Percentiles rank a stretch among this genome's conserved stretches.
Conservation (phyloP, 2,888 invertebrate genomes). For the Scotopteryx bipunctaria region DNA sequence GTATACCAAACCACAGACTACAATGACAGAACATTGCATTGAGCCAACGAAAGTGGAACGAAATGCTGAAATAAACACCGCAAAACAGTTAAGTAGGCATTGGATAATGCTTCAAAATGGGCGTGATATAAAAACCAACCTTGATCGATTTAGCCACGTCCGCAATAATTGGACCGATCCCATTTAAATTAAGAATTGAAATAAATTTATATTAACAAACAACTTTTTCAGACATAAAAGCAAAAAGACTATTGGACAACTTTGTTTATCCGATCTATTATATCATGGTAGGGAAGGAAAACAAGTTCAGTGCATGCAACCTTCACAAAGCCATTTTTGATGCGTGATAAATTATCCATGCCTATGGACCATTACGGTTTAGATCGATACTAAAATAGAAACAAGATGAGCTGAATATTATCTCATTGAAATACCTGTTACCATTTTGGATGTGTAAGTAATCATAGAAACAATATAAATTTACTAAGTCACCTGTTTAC, state of each 20-base stretch:
- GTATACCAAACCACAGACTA: conserved; percentile 2
- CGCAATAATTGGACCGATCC: conserved; percentile 1
- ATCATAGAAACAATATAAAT: too few relatives aligned
- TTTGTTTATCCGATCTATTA: too few relatives aligned
- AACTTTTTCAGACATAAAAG: too few relatives aligned
- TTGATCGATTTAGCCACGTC: conserved; percentile 7
- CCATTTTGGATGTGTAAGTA: too few relatives aligned
- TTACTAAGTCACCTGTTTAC: neutral
- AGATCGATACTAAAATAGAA: too few relatives aligned
- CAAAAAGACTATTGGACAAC: too few relatives aligned
- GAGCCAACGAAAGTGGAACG: conserved; percentile 69
- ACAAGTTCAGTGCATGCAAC: too few relatives aligned
- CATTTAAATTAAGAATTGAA: neutral
- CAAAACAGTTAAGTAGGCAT: conserved; percentile 56
- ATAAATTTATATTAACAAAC: neutral
- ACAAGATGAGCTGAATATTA: neutral
- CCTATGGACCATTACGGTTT: too few relatives aligned
- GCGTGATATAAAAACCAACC: conserved; percentile 12
- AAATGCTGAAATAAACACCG: conserved; percentile 56
- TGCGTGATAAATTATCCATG: too few relatives aligned
- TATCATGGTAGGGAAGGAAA: too few relatives aligned
- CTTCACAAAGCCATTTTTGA: too few relatives aligned
- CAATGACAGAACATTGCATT: conserved; percentile 25
- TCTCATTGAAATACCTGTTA: too few relatives aligned
- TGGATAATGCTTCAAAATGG: conserved; percentile 40